Base-by-base conservation (phyloP, 1,140 invertebrate genomes). In the Neodiprion pinetum region DNA sequence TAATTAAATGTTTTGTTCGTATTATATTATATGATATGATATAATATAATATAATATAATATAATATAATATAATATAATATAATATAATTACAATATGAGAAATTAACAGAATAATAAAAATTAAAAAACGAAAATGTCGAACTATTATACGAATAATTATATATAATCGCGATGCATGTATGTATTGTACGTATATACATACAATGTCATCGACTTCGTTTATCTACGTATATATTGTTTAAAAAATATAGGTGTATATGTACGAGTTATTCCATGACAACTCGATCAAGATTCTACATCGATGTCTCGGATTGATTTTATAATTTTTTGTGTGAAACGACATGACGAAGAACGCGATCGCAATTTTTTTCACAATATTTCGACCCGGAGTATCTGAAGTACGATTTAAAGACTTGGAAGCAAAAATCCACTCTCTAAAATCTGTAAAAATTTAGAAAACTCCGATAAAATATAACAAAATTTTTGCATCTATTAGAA, bases 1-100 rank as follows among this genome's bases (percentile, higher is more conserved):
- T 85, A 86, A 84, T 84, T 85, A 83, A 83, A 86, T 84, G 83
- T 85, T 86, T 85, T 85, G 83, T 86, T 85, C 84, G 83, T 84
- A 85, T 85, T 84, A 85, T 83, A 83, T 80, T 79, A 85, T 77
- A 82, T 79, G 82, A 81, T 83, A 83, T 84, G 81, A 84, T 81
- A 78, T 80, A 76, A 80, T 10, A 53, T 17, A 17, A 17, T 17
- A 17, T 17, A 17, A 85, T 77, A 82, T 17, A 17, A 17, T 17
- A 17, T 17, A 17, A 85, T 77, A 82, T 79, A 82, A 81, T 83
- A 83, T 84, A 82, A 84, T 81, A 78, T 80, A 76, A 80, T 10
- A 53, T 53, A 53, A 61, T 61, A 61, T 14, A 12, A 61, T 0
- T 61, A 61, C 11, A 61, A 8, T 61, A 83, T 80, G 81, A 85